Conservation (phyloP, 2,113 vertebrate genomes). For the Grammomys surdaster region DNA sequence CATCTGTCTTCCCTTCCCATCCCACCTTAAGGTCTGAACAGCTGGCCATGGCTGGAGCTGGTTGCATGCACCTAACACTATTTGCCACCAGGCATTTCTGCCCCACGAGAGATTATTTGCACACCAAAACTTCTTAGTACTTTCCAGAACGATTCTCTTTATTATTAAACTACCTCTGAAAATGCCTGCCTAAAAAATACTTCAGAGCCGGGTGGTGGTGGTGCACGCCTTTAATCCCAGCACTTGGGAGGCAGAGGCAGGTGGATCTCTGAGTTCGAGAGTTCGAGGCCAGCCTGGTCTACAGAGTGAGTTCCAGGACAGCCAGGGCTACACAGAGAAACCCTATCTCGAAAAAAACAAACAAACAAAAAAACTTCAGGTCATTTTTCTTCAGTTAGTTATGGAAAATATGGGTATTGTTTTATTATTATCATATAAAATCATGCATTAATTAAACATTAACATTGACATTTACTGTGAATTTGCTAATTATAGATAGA, state of each 20-base stretch:
- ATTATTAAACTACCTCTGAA: constrained; percentile 29
- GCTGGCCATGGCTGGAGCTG: not conserved
- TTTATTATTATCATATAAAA: not conserved
- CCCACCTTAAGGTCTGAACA: not conserved
- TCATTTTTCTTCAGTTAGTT: not conserved
- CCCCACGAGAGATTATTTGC: not conserved
- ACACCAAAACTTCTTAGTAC: constrained; percentile 13
- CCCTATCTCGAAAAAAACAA: no score
- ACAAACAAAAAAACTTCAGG: not conserved
- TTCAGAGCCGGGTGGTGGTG: not conserved
- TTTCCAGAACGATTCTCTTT: constrained; percentile 16
- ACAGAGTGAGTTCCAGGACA: no score
- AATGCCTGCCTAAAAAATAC: constrained; percentile 39
- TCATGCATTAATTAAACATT: constrained; percentile 25
- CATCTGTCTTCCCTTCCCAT: not conserved
- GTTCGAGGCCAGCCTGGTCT: no score
- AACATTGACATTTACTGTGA: not conserved
- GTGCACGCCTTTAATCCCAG: no score
- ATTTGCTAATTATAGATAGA: not conserved
- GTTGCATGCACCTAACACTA: not conserved
- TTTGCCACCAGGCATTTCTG: not conserved
- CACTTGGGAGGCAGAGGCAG: no score
- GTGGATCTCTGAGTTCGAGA: no score
- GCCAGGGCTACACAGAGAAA: no score
- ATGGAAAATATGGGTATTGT: not conserved